Conservation (phyloP, 2,113 vertebrate genomes). For the Machaerirhynchus nigripectus region DNA sequence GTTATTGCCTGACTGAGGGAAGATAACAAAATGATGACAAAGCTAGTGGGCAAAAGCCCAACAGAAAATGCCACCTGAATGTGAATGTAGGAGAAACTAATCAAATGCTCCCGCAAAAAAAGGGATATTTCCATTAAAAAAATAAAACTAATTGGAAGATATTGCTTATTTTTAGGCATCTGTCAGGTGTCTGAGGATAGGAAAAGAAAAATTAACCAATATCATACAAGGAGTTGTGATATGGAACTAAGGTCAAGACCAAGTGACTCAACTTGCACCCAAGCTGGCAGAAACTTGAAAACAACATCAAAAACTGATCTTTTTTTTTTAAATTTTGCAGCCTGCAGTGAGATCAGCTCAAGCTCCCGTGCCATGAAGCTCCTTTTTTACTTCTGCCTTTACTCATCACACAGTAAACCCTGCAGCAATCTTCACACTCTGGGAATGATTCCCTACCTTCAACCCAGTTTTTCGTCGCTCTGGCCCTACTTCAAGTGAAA, state of each 20-base stretch:
- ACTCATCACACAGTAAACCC: not conserved
- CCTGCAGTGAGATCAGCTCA: not conserved
- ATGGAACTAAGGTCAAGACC: not conserved
- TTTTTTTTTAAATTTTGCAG: too few species aligned
- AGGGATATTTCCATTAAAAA: not conserved
- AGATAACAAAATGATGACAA: not conserved
- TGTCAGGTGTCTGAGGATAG: not conserved
- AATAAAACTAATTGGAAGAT: not conserved
- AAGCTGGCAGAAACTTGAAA: not conserved
- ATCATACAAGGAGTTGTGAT: too few species aligned
- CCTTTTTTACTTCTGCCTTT: not conserved
- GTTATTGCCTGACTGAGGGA: not conserved
- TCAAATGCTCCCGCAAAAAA: not conserved
- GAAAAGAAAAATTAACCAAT: not conserved
- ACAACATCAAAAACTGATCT: not conserved
- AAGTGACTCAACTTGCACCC: not conserved
- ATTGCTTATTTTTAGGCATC: not conserved
- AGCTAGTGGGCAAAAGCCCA: not conserved
- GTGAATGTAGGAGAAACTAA: not conserved
- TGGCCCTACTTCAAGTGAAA: not conserved
- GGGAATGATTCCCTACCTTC: not conserved
- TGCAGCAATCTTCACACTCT: not conserved
- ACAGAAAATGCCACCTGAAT: not conserved
- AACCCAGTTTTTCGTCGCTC: not conserved
- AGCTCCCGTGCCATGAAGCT: fast-evolving